Evolutionary conservation across 2,113 vertebrate genomes (phyloP), one percentile per base, ranked within the genome.

Genomic region (Lagopus muta): DNA sequence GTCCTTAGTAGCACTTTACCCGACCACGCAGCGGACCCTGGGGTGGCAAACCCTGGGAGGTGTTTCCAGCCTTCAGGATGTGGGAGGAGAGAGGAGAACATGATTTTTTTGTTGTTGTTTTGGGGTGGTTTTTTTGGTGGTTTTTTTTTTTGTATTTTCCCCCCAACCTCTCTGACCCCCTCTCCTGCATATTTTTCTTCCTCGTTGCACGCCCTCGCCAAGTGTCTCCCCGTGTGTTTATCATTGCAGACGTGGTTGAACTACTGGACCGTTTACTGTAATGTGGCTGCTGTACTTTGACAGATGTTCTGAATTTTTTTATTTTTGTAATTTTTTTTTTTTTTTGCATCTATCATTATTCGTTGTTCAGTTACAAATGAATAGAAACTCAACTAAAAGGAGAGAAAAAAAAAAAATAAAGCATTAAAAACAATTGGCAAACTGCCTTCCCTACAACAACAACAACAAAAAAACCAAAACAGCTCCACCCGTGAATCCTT

Each of bases 401-500:
- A 89, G 40, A 2, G 15, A 50, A 83, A 20, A 38, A 9, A 13
- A 48, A 64, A 57, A 50, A 67, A 25, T 38, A 47, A 11, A 38
- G 90, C 69, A 36, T 13, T 25, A 18, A 79, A 85, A 90, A 79
- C 27, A 54, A 67, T 0, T 55, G 93, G 91, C 95, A 83, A 62
- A 94, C 13, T 64, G 92, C 69, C 95, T 96, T 88, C 97, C 97
- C 0, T 3, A 45, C 93, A 50, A 24, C 21, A 48, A 48, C 21
- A 48, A 22, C 18, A 47, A 47, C 9, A 47, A 48, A 92, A 95
- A 28, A 54, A 28, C 10, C 28, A 28, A 28, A 54, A 28, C 96
- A 94, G 93, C 94, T 97, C 97, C 97, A 79, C 94, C 95, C 45
- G 2, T 92, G 86, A 95, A 86, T 94, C 96, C 97, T 97, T 96